Evolutionary conservation across 2,888 invertebrate species (phyloP), one percentile per base, ranked within the genome.

Genomic region (Spisula solida): DNA sequence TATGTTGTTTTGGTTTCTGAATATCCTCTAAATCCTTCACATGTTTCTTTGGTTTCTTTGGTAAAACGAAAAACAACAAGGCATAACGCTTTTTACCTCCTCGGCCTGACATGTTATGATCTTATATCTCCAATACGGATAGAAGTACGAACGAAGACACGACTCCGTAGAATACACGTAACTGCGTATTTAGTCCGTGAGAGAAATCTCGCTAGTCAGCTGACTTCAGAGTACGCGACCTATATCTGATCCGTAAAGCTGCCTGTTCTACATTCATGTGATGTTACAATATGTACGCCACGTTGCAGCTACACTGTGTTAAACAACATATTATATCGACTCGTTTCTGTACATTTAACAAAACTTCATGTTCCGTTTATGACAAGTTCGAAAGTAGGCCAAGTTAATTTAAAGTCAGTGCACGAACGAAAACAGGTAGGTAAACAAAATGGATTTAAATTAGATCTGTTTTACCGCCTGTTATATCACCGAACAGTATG

Each of bases 11-110:
- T 16, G 75, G 1, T 75, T 25, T 14, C 16, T 75, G 2, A 1
- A 75, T 31, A 75, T 75, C 75, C 75, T 10, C 34, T 34, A 75
- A 75, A 14, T 75, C 75, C 75, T 75, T 75, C 4, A 12, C 5
- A 14, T 41, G 41, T 41, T 41, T 41, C 41, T 41, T 41, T 25
- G 75, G 34, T 75, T 75, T 75, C 31, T 75, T 75, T 2, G 75
- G 75, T 31, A 75, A 75, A 6, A 75, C 75, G 18, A 75, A 75
- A 75, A 75, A 75, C 75, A 75, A 75, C 75, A 75, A 75, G 31
- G 75, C 75, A 75, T 75, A 75, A 4, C 75, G 75, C 31, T 31
- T 75, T 18, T 75, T 29, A 4, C 25, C 31, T 34, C 75, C 75
- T 25, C 25, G 20, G 10, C 14, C 75, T 1, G 75, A 34, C 75